Percentiles rank a stretch among this genome's conserved stretches.
Evolutionary conservation across 1,140 invertebrate species (phyloP).

Genomic region (Acromyrmex charruanus): DNA sequence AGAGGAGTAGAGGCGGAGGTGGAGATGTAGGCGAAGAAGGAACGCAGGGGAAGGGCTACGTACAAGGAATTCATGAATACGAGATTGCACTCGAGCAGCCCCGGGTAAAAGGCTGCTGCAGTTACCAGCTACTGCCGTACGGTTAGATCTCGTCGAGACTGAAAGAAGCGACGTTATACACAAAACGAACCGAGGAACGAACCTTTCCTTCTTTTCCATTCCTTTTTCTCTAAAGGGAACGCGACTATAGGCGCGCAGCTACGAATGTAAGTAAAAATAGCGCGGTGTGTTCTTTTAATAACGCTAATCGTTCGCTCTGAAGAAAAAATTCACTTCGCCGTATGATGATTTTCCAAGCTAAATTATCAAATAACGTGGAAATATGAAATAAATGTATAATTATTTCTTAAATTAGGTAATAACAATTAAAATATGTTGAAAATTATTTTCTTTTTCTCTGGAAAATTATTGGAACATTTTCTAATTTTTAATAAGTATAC

Average conservation of each 20-base stretch:
- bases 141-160: slow-evolving; percentile 62
- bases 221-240: neutral
- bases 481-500: neutral
- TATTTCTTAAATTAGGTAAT: neutral
- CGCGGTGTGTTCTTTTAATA: neutral
- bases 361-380: neutral
- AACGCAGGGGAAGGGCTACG: slow-evolving; percentile 60
- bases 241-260: neutral
- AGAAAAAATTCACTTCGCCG: neutral
- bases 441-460: neutral
- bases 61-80: slow-evolving; percentile 82
- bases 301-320: slow-evolving; percentile 23
- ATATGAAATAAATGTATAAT: neutral
- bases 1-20: slow-evolving; percentile 37
- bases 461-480: neutral
- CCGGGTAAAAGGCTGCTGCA: slow-evolving; percentile 72
- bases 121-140: slow-evolving; percentile 70
- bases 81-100: slow-evolving; percentile 78
- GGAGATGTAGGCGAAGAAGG: slow-evolving; percentile 60
- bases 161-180: slow-evolving; percentile 58
- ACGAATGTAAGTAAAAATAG: slow-evolving; percentile 23
- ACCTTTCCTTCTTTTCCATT: slow-evolving; percentile 34
- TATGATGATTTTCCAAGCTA: neutral
- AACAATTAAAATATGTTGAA: neutral
- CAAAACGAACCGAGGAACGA: slow-evolving; percentile 38